Evolutionary conservation across 2,797 vertebrate species (phyloP), one percentile per base, ranked within the genome.

Genomic region (Sebastes variabilis): DNA sequence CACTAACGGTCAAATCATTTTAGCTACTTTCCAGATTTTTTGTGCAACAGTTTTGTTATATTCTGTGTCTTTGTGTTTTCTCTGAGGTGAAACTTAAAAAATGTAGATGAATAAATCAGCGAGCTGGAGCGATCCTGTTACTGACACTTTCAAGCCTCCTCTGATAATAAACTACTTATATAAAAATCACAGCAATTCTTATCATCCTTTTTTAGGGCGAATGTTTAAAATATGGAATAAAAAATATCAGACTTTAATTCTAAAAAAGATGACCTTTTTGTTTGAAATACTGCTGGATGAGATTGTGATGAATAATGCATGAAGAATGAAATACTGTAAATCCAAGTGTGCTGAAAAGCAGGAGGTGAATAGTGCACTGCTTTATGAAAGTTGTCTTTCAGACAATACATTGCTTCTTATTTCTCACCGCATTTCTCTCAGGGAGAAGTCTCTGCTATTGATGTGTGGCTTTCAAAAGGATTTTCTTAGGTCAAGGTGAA

Each of bases 1-100:
- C 90, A 87, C 87, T 87, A 88, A 91, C 65, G 91, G 90, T 92
- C 93, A 89, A 30, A 87, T 92, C 80, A 86, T 85, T 89, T 88
- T 69, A 85, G 77, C 67, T 72, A 68, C 75, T 89, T 84, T 82
- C 56, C 79, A 68, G 72, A 86, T 88, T 88, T 86, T 86, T 64
- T 66, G 70, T 52, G 75, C 71, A 80, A 85, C 67, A 74, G 72
- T 81, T 82, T 82, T 80, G 18, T 81, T 62, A 64, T 81, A 76
- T 80, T 82, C 78, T 75, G 52, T 72, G 25, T 75, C 11, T 80
- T 75, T 84, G 56, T 66, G 38, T 72, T 84, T 88, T 75, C 59
- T 82, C 54, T 70, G 66, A 80, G 64, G 66, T 69, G 25, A 65
- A 86, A 66, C 18, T 36, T 42, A 60, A 68, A 66, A 80, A 74